Evolutionary conservation across 1,140 invertebrate species (phyloP).

Genomic region (Eubasilissa regina): DNA sequence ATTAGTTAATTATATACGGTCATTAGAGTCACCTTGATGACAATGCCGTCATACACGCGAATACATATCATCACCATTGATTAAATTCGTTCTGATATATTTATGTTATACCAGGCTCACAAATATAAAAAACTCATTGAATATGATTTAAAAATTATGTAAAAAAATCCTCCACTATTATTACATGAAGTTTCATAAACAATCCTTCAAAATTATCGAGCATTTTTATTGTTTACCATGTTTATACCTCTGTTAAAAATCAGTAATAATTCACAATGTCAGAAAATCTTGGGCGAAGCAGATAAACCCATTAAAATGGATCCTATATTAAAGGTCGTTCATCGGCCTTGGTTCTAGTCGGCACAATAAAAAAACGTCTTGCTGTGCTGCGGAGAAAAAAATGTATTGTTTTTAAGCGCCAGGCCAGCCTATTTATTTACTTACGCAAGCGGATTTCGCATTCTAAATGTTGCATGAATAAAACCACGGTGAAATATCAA

Average conservation of each 20-base stretch:
- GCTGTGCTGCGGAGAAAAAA: too few relatives aligned
- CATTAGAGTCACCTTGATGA: too few relatives aligned
- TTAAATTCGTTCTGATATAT: not conserved
- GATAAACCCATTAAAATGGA: conserved; percentile 4
- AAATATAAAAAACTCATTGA: not conserved
- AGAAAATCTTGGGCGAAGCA: conserved; percentile 4
- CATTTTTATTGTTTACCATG: not conserved
- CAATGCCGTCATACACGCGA: not conserved
- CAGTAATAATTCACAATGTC: conserved; percentile 10
- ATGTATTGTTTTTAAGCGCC: conserved; percentile 26
- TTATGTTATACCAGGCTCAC: not conserved
- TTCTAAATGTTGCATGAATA: conserved; percentile 27
- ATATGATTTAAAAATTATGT: not conserved
- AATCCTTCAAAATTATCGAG: too few relatives aligned
- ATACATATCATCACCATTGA: not conserved
- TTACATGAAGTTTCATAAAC: too few relatives aligned
- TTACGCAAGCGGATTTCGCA: conserved; percentile 27
- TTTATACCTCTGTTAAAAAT: not conserved
- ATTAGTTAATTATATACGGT: too few relatives aligned
- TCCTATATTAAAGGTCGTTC: conserved; percentile 23
- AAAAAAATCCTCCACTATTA: too few relatives aligned
- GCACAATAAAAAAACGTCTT: not conserved
- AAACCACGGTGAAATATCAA: conserved; percentile 21
- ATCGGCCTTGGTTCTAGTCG: conserved; percentile 8
- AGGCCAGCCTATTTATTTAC: conserved; percentile 33